Base-by-base conservation (phyloP, 2,888 invertebrate species). In the Brachynemurus nebulosus region DNA sequence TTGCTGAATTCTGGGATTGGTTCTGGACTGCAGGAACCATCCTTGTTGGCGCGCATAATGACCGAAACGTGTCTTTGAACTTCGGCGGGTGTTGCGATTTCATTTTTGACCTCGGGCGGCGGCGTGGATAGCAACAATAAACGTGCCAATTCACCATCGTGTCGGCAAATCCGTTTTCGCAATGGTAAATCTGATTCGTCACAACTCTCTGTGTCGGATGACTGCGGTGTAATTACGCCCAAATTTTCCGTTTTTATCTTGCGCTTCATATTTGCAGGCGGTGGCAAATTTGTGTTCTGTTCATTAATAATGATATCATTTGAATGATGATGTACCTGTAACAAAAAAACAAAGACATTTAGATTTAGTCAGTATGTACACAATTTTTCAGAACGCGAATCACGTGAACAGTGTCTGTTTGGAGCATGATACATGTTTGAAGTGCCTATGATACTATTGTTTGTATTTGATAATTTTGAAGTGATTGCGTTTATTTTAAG, bases 11-110 rank as follows among this genome's bases (percentile, higher is more conserved):
- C 66, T 69, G 69, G 45, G 53, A 55, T 20, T 33, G 47, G 36
- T 48, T 53, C 41, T 33, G 39, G 37, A 30, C 59, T 60, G 66
- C 79, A 84, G 25, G 82, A 80, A 35, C 88, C 89, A 58, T 86
- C 82, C 49, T 81, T 80, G 61, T 82, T 80, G 6, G 84, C 88
- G 52, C 77, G 77, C 85, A 88, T 89, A 53, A 90, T 90, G 51
- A 91, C 90, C 9, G 88, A 86, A 21, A 78, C 70, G 42, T 74
- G 65, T 40, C 61, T 55, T 16, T 37, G 40, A 19, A 21, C 25
- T 8, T 34, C 17, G 14, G 37, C 35, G 8, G 23, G 17, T 21
- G 40, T 12, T 8, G 36, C 19, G 33, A 51, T 48, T 17, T 45
- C 42, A 35, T 48, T 36, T 36, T 41, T 40, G 2, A 47, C 40